Evolutionary conservation across 2,797 vertebrate species (phyloP), one percentile per base, ranked within the genome.

Genomic region (Pseudochromis fuscus): DNA sequence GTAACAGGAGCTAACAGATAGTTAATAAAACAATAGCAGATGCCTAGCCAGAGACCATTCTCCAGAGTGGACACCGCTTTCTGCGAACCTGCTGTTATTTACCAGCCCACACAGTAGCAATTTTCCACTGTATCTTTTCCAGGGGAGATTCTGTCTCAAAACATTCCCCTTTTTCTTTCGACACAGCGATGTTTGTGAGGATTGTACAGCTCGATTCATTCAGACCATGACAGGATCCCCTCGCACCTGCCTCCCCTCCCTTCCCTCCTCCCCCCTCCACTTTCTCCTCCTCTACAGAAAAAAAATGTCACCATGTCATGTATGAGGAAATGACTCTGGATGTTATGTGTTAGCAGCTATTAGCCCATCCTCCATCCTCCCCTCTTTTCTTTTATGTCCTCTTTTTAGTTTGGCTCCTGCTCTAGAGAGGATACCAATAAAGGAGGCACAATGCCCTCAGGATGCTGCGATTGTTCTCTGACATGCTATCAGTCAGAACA

Each of bases 401-500:
- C 64, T 63, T 76, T n/a, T 78, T 40, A 51, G 42, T 68, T 46
- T 52, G 24, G 21, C 60, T 57, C 28, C 55, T 49, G 52, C 58
- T 79, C 23, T 25, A 30, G 55, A 73, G 74, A 81, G 72, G 60
- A 77, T 62, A 62, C 24, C 66, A 79, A 80, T 72, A 76, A 76
- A 83, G 72, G 44, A 67, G 51, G 60, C 66, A 60, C 16, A 67
- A 75, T 59, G 77, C 77, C 86, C 84, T n/a, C 46, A 57, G 77
- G 75, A 73, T 50, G 53, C 67, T 28, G 49, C 46, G 33, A 67
- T 82, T 82, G 52, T 76, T 62, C 59, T 59, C 27, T 85, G 79
- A 80, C 78, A 82, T 74, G 64, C 64, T 44, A 67, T 81, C 73
- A 83, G 62, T 77, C 74, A 79, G 51, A 62, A 61, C 57, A 59